These are phyloP conservation scores for Sericinus montela DNA, from an alignment of 2,888 invertebrate genomes.

Conservation along the genomic window DNA sequence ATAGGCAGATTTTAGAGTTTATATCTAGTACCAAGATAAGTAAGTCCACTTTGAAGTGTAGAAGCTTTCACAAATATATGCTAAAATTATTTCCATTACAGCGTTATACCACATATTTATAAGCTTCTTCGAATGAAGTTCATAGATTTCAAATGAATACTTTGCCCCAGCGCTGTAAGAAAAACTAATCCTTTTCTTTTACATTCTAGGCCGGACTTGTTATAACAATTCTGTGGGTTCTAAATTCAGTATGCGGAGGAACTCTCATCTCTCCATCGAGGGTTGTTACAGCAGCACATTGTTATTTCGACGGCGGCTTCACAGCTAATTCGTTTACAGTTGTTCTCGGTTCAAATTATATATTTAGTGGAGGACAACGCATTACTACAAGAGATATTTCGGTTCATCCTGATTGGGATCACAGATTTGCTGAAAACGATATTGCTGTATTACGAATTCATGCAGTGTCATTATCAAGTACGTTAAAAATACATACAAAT, in stretches of 20 bases:
- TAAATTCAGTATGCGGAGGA: constrained; percentile 34
- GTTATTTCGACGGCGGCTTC: constrained; percentile 37
- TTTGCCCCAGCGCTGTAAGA: too few species aligned
- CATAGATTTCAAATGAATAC: too few species aligned
- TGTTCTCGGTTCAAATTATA: constrained; percentile 44
- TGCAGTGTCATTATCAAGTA: constrained; percentile 30
- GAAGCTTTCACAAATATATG: too few species aligned
- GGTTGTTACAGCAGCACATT: constrained; percentile 48
- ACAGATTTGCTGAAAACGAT: constrained; percentile 35
- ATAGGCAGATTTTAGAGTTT: too few species aligned
- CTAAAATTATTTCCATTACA: too few species aligned
- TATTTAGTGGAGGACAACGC: constrained; percentile 45
- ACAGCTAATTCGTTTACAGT: constrained; percentile 37
- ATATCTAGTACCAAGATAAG: too few species aligned
- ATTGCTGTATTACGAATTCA: constrained; percentile 36
- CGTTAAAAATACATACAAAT: too few species aligned
- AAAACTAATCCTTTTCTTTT: too few species aligned
- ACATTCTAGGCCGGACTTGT: constrained; percentile 7
- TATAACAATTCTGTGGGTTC: constrained; percentile 2
- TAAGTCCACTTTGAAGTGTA: too few species aligned
- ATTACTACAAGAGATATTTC: constrained; percentile 6
- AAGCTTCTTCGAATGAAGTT: too few species aligned
- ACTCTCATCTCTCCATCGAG: constrained; percentile 35
- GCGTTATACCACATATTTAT: too few species aligned
- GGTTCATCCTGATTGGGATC: constrained; percentile 40